These are phyloP conservation scores for Mycetomoellerius zeteki DNA, from an alignment of 1,140 invertebrate genomes.

Conservation along the genomic window DNA sequence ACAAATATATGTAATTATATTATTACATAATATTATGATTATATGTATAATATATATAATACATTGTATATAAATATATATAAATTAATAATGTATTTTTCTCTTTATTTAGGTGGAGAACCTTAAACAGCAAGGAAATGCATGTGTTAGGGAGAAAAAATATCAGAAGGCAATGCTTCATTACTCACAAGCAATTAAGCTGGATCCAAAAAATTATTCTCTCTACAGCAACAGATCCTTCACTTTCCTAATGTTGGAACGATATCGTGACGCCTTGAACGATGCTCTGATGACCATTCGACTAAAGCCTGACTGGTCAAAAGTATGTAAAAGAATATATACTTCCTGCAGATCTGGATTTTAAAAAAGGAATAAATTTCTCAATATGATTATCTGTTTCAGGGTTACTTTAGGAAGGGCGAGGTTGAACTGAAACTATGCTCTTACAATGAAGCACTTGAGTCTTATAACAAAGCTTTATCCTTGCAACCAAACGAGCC, in stretches of 20 bases:
- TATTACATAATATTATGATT: too few species aligned
- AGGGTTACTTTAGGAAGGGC: slow-evolving; percentile 94
- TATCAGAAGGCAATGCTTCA: slow-evolving; percentile 92
- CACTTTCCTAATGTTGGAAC: slow-evolving; percentile 92
- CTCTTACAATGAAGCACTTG: slow-evolving; percentile 90
- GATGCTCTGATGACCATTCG: slow-evolving; percentile 93
- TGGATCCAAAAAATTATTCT: slow-evolving; percentile 91
- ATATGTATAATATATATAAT: background rate
- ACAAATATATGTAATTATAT: too few species aligned
- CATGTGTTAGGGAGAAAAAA: slow-evolving; percentile 91
- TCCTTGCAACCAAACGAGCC: slow-evolving; percentile 91
- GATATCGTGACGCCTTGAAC: slow-evolving; percentile 92
- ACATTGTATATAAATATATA: too few species aligned
- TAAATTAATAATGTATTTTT: background rate
- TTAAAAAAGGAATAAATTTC: background rate
- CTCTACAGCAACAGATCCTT: slow-evolving; percentile 93
- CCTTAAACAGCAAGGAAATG: slow-evolving; percentile 92
- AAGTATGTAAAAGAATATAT: slow-evolving; percentile 86
- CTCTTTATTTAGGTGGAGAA: slow-evolving; percentile 84
- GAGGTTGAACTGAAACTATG: slow-evolving; percentile 92
- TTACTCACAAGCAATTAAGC: slow-evolving; percentile 93
- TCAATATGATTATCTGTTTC: slow-evolving; percentile 74
- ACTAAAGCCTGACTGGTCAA: slow-evolving; percentile 93
- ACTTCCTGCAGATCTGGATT: background rate
- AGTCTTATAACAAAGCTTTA: slow-evolving; percentile 91